Evolutionary conservation across 1,140 invertebrate species (phyloP).

Genomic region (Cotesia vestalis): DNA sequence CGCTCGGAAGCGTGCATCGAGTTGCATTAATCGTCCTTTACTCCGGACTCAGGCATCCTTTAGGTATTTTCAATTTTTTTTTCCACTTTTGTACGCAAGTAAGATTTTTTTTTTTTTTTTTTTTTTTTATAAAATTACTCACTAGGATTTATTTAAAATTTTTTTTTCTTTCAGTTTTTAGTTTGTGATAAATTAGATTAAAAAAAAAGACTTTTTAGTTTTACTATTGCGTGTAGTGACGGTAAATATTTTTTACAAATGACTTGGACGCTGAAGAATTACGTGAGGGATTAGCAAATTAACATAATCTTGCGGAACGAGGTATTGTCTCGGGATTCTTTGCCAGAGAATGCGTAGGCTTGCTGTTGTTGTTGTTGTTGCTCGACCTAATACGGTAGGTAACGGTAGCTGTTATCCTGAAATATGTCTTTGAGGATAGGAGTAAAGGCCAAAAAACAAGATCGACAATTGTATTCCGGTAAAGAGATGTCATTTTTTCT

Average conservation of each 20-base stretch:
- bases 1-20: slow-evolving; percentile 44
- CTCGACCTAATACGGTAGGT: slow-evolving; percentile 30
- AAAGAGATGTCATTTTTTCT: not conserved
- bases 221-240: slow-evolving; percentile 40
- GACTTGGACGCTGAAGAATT: slow-evolving; percentile 24
- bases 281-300: slow-evolving; percentile 27
- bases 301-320: slow-evolving; percentile 25
- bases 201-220: not conserved
- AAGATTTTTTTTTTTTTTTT: no score
- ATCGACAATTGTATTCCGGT: slow-evolving; percentile 1
- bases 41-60: slow-evolving; percentile 4
- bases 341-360: slow-evolving; percentile 17
- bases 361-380: slow-evolving; percentile 1
- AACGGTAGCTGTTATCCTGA: slow-evolving; percentile 36
- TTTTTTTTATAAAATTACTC: no score
- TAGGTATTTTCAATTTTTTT: slow-evolving; percentile 8
- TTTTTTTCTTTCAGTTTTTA: no score
- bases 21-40: slow-evolving; percentile 40
- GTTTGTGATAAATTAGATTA: no score
- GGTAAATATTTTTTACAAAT: slow-evolving; percentile 16
- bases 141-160: no score
- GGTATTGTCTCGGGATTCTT: slow-evolving; percentile 25
- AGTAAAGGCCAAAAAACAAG: slow-evolving; percentile 13
- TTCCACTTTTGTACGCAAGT: slow-evolving; percentile 13
- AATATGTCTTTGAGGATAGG: slow-evolving; percentile 24